Evolutionary conservation across 1,140 invertebrate genomes (phyloP).

Genomic region (Batillaria attramentaria): DNA sequence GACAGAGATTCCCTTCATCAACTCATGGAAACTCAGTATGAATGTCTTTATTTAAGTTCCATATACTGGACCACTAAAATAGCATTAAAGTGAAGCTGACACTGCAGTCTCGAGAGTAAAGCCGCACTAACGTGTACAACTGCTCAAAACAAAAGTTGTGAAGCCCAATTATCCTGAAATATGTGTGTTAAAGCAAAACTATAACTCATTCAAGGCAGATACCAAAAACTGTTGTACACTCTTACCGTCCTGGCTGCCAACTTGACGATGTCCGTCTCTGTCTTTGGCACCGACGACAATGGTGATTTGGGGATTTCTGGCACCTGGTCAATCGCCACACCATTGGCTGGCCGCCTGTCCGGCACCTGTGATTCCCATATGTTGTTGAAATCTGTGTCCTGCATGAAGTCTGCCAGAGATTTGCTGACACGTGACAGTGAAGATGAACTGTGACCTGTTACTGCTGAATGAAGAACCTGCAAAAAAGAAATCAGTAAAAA

Average conservation of each 20-base stretch:
- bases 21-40: too few relatives aligned
- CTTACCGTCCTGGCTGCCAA: constrained; percentile 72
- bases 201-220: too few relatives aligned
- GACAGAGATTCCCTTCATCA: too few relatives aligned
- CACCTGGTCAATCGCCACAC: constrained; percentile 22
- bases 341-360: constrained; percentile 14
- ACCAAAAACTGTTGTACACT: constrained; percentile 28
- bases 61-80: too few relatives aligned
- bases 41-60: too few relatives aligned
- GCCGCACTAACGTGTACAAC: too few relatives aligned
- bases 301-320: constrained; percentile 28
- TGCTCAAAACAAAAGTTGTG: too few relatives aligned
- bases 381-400: constrained; percentile 58
- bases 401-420: constrained; percentile 58
- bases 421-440: constrained; percentile 55
- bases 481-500: constrained; percentile 33
- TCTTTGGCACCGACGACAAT: constrained; percentile 12
- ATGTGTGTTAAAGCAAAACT: too few relatives aligned
- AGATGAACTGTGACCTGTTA: constrained; percentile 66
- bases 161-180: too few relatives aligned
- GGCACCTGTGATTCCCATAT: constrained; percentile 44
- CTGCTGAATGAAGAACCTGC: constrained; percentile 72
- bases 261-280: constrained; percentile 68
- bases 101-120: neutral
- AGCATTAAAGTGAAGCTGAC: too few relatives aligned